Evolutionary conservation across 2,113 vertebrate species (phyloP).

Genomic region (Mus musculus): DNA sequence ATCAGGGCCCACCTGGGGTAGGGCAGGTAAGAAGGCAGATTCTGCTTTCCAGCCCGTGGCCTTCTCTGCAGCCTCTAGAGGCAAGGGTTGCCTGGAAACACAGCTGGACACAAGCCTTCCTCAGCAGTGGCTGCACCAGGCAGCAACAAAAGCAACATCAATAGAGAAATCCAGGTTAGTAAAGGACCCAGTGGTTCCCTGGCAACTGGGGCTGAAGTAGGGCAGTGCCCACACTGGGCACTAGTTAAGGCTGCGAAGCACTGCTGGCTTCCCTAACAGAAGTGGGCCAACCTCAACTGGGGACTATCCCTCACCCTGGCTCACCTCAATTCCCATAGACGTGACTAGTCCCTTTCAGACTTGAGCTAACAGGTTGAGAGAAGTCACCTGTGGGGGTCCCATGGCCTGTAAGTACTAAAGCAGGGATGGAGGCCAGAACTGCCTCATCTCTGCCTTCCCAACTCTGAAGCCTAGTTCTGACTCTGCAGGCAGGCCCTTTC

Average conservation of each 20-base stretch:
- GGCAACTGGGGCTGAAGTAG: slow-evolving; percentile 78
- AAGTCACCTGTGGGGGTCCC: background rate
- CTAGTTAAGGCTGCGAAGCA: background rate
- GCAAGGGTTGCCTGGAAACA: slow-evolving; percentile 70
- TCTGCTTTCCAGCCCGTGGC: background rate
- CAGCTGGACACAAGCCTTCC: slow-evolving; percentile 64
- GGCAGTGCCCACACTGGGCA: slow-evolving; percentile 58
- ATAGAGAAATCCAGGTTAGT: slow-evolving; percentile 79
- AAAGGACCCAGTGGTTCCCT: slow-evolving; percentile 74
- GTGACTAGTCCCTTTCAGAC: background rate
- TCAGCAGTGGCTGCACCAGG: background rate
- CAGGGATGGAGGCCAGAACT: background rate
- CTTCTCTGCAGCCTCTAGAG: slow-evolving; percentile 32
- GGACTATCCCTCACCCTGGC: background rate
- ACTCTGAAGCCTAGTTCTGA: background rate
- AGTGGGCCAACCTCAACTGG: background rate
- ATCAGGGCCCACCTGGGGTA: background rate
- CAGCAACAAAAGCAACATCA: slow-evolving; percentile 67
- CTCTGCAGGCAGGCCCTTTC: background rate
- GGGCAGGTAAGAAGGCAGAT: background rate
- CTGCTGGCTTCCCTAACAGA: background rate
- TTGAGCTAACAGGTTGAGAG: background rate
- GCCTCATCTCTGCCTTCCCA: background rate
- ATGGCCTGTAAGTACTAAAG: background rate
- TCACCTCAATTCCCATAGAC: background rate